Conservation (phyloP, 1,140 invertebrate genomes). For the Chironomus striatipennis region DNA sequence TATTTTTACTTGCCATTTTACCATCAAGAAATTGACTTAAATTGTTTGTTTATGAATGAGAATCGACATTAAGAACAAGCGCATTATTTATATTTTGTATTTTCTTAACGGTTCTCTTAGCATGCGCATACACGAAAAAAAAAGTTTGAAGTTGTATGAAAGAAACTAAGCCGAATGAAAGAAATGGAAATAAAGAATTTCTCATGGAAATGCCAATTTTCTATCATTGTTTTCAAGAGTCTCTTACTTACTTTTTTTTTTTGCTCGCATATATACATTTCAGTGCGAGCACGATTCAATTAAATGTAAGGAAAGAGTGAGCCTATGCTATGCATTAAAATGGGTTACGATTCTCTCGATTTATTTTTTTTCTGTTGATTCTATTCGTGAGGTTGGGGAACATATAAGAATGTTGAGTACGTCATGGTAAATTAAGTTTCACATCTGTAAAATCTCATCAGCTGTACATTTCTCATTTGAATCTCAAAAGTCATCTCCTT, state of each 20-base stretch:
- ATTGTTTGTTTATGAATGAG: conserved; percentile 11
- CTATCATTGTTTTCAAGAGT: neutral
- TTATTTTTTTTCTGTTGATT: neutral
- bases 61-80: conserved; percentile 13
- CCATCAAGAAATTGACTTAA: neutral
- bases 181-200: neutral
- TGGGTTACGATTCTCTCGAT: neutral
- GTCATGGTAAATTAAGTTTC: neutral
- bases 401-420: neutral
- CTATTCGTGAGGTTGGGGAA: neutral
- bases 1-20: neutral
- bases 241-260: too few relatives aligned
- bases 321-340: neutral
- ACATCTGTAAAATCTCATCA: neutral
- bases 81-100: neutral
- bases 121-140: neutral
- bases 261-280: neutral
- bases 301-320: conserved; percentile 8
- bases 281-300: conserved; percentile 4
- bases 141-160: too few relatives aligned
- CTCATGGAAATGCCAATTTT: conserved; percentile 7
- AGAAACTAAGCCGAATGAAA: neutral
- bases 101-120: neutral
- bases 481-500: neutral
- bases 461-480: neutral